phyloP scores from a whole-genome alignment of 2,113 vertebrate genomes.

The Bagarius yarrelli region DNA sequence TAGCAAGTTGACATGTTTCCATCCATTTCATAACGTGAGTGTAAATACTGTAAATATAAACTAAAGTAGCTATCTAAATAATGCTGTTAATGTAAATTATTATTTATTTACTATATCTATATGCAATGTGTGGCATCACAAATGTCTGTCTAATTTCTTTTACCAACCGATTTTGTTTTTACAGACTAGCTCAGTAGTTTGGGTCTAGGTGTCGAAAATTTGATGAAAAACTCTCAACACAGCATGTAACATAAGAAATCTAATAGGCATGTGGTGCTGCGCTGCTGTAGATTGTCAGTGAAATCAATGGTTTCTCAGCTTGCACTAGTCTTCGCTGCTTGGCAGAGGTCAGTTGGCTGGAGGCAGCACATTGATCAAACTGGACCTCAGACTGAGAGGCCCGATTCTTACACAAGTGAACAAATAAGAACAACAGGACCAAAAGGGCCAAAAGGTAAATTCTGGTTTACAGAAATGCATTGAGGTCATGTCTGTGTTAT shows the following conservation, averaged over 20 bases:
- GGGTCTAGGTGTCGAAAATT: slow-evolving; percentile 23
- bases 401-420: slow-evolving; percentile 16
- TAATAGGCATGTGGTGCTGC: slow-evolving; percentile 43
- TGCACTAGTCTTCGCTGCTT: slow-evolving; percentile 2
- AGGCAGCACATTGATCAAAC: slow-evolving; percentile 36
- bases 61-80: neutral
- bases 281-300: slow-evolving; percentile 30
- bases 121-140: neutral
- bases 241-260: slow-evolving; percentile 33
- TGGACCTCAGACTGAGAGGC: slow-evolving; percentile 40
- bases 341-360: slow-evolving; percentile 45
- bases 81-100: neutral
- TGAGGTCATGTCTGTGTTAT: neutral
- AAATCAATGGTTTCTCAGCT: slow-evolving; percentile 42
- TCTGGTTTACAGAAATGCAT: neutral
- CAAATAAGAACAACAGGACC: neutral
- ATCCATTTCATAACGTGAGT: neutral
- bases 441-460: slow-evolving; percentile 6
- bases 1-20: neutral
- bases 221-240: slow-evolving; percentile 36
- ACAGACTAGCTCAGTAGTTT: neutral
- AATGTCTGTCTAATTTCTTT: no score
- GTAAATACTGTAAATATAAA: neutral
- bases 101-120: no score
- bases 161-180: neutral